Conservation (phyloP, 2,888 invertebrate species). For the Brachylomia viminalis region DNA sequence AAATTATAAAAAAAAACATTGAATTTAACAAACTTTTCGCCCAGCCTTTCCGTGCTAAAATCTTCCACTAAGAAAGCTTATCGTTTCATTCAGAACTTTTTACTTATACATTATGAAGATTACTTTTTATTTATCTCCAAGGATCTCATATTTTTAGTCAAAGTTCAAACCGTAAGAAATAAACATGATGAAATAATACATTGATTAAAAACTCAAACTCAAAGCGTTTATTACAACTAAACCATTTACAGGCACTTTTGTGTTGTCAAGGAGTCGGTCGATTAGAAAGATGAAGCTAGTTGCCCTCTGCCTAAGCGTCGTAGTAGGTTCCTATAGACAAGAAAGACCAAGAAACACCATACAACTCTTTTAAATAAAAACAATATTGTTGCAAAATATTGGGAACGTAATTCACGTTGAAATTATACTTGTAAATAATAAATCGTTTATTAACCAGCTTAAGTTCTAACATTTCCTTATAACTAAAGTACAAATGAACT, state of each 20-base stretch:
- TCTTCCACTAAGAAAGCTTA: neutral
- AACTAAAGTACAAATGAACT: no score
- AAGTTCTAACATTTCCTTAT: no score
- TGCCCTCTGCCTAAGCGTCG: neutral
- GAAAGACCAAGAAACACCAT: neutral
- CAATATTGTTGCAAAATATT: neutral
- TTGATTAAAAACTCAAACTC: neutral
- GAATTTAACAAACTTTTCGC: neutral
- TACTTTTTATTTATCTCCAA: neutral
- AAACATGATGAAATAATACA: neutral
- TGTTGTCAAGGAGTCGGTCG: no score
- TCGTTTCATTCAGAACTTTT: constrained; percentile 13
- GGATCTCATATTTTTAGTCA: neutral
- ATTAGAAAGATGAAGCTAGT: neutral
- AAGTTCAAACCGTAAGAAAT: neutral
- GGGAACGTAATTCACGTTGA: neutral
- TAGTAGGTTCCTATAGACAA: neutral
- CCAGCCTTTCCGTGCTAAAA: neutral
- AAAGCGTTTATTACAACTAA: no score
- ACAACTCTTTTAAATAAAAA: no score
- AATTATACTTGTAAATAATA: neutral
- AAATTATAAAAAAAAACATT: neutral
- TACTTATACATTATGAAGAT: neutral
- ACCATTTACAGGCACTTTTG: no score
- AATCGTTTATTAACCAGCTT: no score